Base-by-base conservation (phyloP, 2,888 invertebrate species). In the Tanypteryx hageni region DNA sequence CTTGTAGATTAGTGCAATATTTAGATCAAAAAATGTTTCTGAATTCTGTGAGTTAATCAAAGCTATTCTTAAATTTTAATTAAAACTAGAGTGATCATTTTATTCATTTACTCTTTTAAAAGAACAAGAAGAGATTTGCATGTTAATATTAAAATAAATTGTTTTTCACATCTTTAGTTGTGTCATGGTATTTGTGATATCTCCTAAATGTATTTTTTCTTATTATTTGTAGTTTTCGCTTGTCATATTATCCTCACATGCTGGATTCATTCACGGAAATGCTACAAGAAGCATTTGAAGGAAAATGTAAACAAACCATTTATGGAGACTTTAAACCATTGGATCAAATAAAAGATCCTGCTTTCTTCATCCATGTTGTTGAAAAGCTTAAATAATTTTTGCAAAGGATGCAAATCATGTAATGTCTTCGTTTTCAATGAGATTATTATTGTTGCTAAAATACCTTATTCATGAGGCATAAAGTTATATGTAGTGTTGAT, bases 161-260 rank as follows among this genome's bases (percentile, higher is more conserved):
- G 44, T 8, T 56, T 44, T n/a, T 57, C 18, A 18, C 56, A 4
- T 85, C 16, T 85, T 56, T 14, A 14, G 13, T 85, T 56, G 31
- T 16, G 0, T n/a, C 8, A 85, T 85, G 11, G 4, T 57, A 44
- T 56, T 22, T 56, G 5, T 5, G 44, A 44, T 44, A 44, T 44
- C 44, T 44, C 5, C 44, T 58, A 22, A 68, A 92, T 27, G n/a
- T 68, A 5, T 16, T 27, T 31, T 22, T 18, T 68, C 0, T 44
- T 64, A 31, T 18, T 95, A 92, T 18, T 92, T 93, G 83, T 95
- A 98, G 97, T 94, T 98, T 98, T 95, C 97, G 98, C 1, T 95
- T 98, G 59, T 98, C 98, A 59, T 98, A 98, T 95, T 98, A 98
- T 95, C 98, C 98, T 0, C 98, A 98, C 95, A 96, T 96, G 93